Conservation (phyloP, 2,888 invertebrate genomes). For the Ashinkailepas kermadecensis region DNA sequence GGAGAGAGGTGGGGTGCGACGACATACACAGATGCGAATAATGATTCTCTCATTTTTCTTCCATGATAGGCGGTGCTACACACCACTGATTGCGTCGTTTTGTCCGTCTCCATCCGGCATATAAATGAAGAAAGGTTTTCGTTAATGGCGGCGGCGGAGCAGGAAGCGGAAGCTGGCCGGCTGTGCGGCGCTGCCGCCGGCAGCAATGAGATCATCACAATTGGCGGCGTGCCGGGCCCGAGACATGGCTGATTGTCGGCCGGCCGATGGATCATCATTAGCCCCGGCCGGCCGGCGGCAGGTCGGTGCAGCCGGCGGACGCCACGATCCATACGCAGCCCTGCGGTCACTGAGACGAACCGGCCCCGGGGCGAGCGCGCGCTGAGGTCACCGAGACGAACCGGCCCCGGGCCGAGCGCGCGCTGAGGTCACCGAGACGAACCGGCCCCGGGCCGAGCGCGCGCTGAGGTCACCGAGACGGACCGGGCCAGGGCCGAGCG, state of each 20-base stretch:
- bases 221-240: background rate
- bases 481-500: too few species aligned
- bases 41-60: slow-evolving; percentile 12
- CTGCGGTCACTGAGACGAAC: background rate
- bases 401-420: too few species aligned
- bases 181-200: slow-evolving; percentile 8
- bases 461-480: too few species aligned
- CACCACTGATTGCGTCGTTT: slow-evolving; percentile 19
- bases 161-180: slow-evolving; percentile 9
- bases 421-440: too few species aligned
- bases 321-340: background rate
- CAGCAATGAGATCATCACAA: slow-evolving; percentile 18
- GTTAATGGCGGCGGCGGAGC: slow-evolving; percentile 12
- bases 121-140: slow-evolving; percentile 19
- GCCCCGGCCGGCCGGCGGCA: background rate
- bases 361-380: too few species aligned
- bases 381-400: too few species aligned
- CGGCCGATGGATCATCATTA: slow-evolving; percentile 16
- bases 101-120: slow-evolving; percentile 11
- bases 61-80: background rate
- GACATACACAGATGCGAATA: background rate
- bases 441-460: too few species aligned
- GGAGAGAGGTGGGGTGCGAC: background rate
- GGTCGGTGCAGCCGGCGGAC: background rate
- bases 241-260: background rate